Evolutionary conservation across 2,113 vertebrate genomes (phyloP).

Genomic region (Pitta sordida): DNA sequence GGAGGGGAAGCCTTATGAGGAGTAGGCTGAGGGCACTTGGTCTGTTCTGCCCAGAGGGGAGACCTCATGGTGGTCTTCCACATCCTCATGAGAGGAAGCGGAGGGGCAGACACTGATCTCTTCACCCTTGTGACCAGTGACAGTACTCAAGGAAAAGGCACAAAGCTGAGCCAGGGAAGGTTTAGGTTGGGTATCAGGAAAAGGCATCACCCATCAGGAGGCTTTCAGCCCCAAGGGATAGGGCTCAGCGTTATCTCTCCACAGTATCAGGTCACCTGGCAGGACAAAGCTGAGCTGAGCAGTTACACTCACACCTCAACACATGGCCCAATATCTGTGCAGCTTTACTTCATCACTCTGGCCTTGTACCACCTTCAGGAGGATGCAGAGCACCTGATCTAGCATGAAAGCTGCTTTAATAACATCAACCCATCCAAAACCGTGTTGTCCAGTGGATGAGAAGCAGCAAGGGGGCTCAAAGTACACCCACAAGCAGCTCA

Average conservation of each 20-base stretch:
- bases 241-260: fast-evolving
- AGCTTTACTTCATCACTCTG: not conserved
- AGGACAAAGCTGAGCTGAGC: not conserved
- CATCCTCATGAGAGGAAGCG: too few species aligned
- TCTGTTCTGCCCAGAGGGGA: too few species aligned
- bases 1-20: too few species aligned
- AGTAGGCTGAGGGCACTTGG: too few species aligned
- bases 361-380: not conserved
- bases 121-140: too few species aligned
- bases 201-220: not conserved
- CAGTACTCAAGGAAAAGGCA: too few species aligned
- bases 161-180: too few species aligned
- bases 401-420: not conserved
- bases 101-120: too few species aligned
- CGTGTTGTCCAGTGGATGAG: not conserved
- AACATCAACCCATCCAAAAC: not conserved
- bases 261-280: not conserved
- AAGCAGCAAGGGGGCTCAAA: not conserved
- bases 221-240: fast-evolving
- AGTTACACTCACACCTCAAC: not conserved
- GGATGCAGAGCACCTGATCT: not conserved
- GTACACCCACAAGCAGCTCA: not conserved
- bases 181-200: too few species aligned
- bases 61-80: too few species aligned
- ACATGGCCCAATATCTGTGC: not conserved